Evolutionary conservation across 2,797 vertebrate species (phyloP).

Genomic region (Gymnopithys bicolor): DNA sequence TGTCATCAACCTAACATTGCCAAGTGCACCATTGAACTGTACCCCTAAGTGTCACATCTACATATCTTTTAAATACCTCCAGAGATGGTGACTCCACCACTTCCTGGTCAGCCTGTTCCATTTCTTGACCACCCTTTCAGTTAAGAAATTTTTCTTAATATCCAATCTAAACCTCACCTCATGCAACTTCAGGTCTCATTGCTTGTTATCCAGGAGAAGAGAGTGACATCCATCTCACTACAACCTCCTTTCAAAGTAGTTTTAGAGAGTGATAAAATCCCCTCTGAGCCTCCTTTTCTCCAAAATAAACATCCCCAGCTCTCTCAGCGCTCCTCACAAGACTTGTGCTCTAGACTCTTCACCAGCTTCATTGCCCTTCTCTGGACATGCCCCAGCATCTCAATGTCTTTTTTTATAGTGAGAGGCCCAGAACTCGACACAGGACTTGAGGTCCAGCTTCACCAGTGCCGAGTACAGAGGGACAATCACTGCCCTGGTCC

Average conservation of each 20-base stretch:
- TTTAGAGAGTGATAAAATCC: not conserved
- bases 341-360: not conserved
- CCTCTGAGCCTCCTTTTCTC: not conserved
- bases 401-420: not conserved
- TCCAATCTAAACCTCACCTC: not conserved
- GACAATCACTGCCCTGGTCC: not conserved
- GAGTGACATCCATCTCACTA: not conserved
- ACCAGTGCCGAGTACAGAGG: not conserved
- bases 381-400: rapidly evolving
- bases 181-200: not conserved
- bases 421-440: not conserved
- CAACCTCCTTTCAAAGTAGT: not conserved
- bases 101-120: not conserved
- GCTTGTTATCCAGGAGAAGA: not conserved
- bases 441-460: not conserved
- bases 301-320: not conserved
- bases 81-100: not conserved
- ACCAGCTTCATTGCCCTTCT: not conserved
- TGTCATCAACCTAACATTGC: not conserved
- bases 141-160: not conserved
- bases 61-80: not conserved
- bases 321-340: not conserved
- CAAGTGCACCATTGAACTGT: not conserved
- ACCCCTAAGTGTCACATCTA: not conserved
- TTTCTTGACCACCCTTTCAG: not conserved